Percentiles rank a stretch among this genome's conserved stretches.
These are phyloP conservation scores for Xyrichtys novacula DNA, from an alignment of 2,797 vertebrate genomes.

Conservation along the genomic window DNA sequence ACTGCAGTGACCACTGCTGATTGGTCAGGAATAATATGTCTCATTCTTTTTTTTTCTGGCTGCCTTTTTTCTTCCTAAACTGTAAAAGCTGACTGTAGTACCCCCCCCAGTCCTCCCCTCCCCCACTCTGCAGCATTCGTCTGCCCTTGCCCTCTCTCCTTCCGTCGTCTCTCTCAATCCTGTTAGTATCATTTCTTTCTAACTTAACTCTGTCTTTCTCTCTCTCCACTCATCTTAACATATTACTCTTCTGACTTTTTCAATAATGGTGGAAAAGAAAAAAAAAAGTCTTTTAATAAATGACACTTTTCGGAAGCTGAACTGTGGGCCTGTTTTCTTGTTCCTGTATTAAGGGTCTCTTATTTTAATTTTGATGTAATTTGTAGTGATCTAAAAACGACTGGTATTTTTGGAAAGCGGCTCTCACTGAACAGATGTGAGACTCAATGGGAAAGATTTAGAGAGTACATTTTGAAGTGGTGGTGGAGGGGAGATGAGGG, in stretches of 20 bases:
- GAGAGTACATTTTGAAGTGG: slow-evolving; percentile 61
- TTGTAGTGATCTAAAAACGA: neutral
- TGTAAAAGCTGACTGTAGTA: slow-evolving; percentile 65
- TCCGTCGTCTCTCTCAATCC: slow-evolving; percentile 64
- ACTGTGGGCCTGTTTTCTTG: slow-evolving; percentile 20
- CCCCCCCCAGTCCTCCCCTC: slow-evolving; percentile 28
- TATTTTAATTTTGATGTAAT: neutral
- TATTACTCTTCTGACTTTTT: slow-evolving; percentile 74
- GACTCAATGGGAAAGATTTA: slow-evolving; percentile 76
- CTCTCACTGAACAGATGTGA: slow-evolving; percentile 70
- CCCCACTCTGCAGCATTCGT: slow-evolving; percentile 59
- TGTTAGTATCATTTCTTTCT: slow-evolving; percentile 59
- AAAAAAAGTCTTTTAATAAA: slow-evolving; percentile 83
- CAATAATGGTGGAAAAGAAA: slow-evolving; percentile 58
- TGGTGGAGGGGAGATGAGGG: neutral
- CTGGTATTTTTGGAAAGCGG: slow-evolving; percentile 24
- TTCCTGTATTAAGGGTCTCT: neutral
- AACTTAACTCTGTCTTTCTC: slow-evolving; percentile 53
- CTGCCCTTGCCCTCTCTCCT: slow-evolving; percentile 61
- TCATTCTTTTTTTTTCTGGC: slow-evolving; percentile 75
- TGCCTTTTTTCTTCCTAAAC: slow-evolving; percentile 71
- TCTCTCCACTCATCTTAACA: slow-evolving; percentile 51
- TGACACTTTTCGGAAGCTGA: slow-evolving; percentile 68
- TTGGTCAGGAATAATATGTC: slow-evolving; percentile 70
- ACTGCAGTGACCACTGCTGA: slow-evolving; percentile 71